Percentiles rank a stretch among this genome's conserved stretches.
These are phyloP conservation scores for Orius insidiosus DNA, from an alignment of 1,140 invertebrate species.

Conservation along the genomic window DNA sequence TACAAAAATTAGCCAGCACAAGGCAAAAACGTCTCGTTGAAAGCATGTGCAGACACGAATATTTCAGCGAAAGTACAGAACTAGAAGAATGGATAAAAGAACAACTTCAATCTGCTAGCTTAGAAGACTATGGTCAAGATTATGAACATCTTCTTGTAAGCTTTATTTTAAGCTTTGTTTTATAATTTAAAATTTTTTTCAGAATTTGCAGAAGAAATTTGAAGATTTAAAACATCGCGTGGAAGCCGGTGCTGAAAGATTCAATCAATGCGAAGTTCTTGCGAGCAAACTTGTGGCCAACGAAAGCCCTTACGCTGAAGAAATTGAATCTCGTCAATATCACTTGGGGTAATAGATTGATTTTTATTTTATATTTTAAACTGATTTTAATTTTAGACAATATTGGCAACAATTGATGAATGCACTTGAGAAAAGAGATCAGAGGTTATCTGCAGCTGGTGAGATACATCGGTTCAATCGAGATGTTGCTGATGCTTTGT, in stretches of 20 bases:
- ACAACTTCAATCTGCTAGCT: constrained; percentile 73
- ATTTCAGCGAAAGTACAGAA: constrained; percentile 76
- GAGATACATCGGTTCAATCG: constrained; percentile 94
- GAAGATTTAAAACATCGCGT: constrained; percentile 87
- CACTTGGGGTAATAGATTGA: constrained; percentile 51
- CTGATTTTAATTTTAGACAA: constrained; percentile 26
- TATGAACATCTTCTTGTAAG: constrained; percentile 81
- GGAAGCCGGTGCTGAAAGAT: constrained; percentile 78
- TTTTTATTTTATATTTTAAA: no score
- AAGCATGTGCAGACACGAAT: constrained; percentile 78
- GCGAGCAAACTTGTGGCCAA: constrained; percentile 77
- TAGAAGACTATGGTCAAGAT: constrained; percentile 93
- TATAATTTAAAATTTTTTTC: constrained; percentile 20
- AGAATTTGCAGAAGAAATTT: constrained; percentile 80
- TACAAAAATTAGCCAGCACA: constrained; percentile 62
- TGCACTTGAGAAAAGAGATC: constrained; percentile 67
- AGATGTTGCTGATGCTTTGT: constrained; percentile 82
- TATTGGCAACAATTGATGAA: constrained; percentile 78
- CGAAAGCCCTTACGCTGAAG: constrained; percentile 72
- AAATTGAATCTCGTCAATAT: constrained; percentile 74
- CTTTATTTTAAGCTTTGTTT: constrained; percentile 12
- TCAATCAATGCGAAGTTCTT: constrained; percentile 79
- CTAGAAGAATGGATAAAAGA: constrained; percentile 89
- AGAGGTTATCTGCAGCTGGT: constrained; percentile 75
- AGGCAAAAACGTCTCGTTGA: constrained; percentile 75